A percentile compares a stretch with the other conserved stretches of the same genome.
Evolutionary conservation across 2,113 vertebrate species (phyloP).

Genomic region (Polypterus bichir): DNA sequence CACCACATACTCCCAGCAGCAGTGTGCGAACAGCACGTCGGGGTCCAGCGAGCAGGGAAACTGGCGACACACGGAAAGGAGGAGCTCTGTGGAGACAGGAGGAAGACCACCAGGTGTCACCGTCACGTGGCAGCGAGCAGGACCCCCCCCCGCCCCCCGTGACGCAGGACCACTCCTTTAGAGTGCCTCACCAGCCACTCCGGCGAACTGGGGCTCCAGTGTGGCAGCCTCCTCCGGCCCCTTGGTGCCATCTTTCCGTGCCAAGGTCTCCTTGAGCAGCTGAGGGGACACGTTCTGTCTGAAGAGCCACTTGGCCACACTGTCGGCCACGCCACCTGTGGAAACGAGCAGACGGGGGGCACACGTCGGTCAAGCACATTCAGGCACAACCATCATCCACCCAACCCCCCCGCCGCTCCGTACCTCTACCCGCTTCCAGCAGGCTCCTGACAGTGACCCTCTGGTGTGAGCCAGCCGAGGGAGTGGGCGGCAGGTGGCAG

Average conservation of each 20-base stretch:
- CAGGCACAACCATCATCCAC: too few relatives aligned
- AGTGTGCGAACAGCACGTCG: slow-evolving; percentile 79
- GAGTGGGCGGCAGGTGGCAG: slow-evolving; percentile 36
- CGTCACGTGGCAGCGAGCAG: too few relatives aligned
- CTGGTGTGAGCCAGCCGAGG: slow-evolving; percentile 47
- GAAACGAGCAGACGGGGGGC: background rate
- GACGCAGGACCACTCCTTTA: too few relatives aligned
- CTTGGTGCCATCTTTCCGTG: slow-evolving; percentile 29
- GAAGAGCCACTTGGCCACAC: slow-evolving; percentile 88
- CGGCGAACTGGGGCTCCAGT: too few relatives aligned
- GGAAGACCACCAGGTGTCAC: too few relatives aligned
- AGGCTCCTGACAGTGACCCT: slow-evolving; percentile 75
- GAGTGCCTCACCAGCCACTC: too few relatives aligned
- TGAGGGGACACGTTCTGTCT: slow-evolving; percentile 65
- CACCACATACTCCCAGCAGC: slow-evolving; percentile 92
- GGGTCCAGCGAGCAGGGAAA: slow-evolving; percentile 84
- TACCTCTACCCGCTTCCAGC: slow-evolving; percentile 84
- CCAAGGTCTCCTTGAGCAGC: slow-evolving; percentile 50
- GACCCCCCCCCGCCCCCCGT: too few relatives aligned
- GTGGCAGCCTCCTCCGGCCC: slow-evolving; percentile 17
- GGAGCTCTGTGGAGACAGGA: slow-evolving; percentile 49
- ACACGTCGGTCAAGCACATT: too few relatives aligned
- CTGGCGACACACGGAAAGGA: slow-evolving; percentile 61
- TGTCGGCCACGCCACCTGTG: slow-evolving; percentile 83
- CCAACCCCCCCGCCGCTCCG: background rate